Conservation (phyloP, 2,888 invertebrate species). For the Enoplolaimus lenunculus region DNA sequence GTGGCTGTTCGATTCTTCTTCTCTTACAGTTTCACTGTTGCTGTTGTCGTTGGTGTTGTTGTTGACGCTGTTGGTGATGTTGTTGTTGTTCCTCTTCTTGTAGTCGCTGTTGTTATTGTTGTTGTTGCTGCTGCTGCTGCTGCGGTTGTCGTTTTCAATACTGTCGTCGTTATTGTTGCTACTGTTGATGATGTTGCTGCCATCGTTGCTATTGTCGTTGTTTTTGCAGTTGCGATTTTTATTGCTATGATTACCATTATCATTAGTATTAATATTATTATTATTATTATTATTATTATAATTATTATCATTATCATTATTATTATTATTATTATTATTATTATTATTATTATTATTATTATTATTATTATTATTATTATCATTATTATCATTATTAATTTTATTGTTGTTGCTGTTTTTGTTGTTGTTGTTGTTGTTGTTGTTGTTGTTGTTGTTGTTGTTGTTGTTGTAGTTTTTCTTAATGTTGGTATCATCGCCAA, state of each 20-base stretch:
- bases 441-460: no score
- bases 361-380: no score
- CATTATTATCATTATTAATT: no score
- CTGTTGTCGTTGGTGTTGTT: slow-evolving; percentile 15
- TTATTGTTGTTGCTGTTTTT: no score
- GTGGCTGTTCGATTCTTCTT: slow-evolving; percentile 6
- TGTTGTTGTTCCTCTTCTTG: slow-evolving; percentile 6
- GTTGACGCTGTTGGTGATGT: slow-evolving; percentile 17
- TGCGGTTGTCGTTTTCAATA: background rate
- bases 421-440: no score
- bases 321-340: background rate
- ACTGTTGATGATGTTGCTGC: slow-evolving; percentile 17
- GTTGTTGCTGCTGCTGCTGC: slow-evolving; percentile 12
- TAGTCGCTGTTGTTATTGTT: slow-evolving; percentile 10
- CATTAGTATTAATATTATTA: no score
- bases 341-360: no score
- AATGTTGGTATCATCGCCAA: no score
- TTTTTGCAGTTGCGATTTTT: slow-evolving; percentile 7
- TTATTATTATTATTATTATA: background rate
- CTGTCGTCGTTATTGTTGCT: slow-evolving; percentile 1
- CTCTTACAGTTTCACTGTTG: slow-evolving; percentile 10
- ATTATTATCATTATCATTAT: background rate
- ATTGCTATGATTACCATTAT: no score
- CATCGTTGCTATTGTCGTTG: background rate
- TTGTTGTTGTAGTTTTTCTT: no score